Percentiles rank a stretch among this genome's conserved stretches.
Evolutionary conservation across 2,113 vertebrate species (phyloP).

Genomic region (Xerus inauris): DNA sequence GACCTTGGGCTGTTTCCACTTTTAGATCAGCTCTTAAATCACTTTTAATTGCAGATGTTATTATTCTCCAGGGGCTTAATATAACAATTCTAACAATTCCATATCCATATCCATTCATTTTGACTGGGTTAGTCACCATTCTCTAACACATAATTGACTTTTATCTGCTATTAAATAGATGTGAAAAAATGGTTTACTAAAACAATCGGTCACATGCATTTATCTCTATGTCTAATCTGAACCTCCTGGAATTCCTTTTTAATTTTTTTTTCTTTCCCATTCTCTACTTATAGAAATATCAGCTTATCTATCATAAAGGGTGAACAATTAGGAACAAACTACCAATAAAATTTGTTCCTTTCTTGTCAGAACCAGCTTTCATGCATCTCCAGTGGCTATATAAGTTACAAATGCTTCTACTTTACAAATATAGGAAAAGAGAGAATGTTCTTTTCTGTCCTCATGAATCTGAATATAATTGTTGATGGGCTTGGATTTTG

Average conservation of each 20-base stretch:
- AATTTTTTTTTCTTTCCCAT: no score
- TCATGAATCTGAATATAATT: not conserved
- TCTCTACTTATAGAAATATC: not conserved
- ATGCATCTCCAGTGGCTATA: not conserved
- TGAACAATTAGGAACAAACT: not conserved
- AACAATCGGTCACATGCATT: constrained; percentile 14
- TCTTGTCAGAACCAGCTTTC: not conserved
- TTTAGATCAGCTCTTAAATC: constrained; percentile 57
- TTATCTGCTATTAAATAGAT: constrained; percentile 25
- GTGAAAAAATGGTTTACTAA: constrained; percentile 45
- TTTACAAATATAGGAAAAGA: not conserved
- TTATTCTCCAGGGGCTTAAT: constrained; percentile 15
- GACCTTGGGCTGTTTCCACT: constrained; percentile 47
- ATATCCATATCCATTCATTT: not conserved
- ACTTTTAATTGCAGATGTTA: constrained; percentile 60
- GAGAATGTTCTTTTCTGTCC: not conserved
- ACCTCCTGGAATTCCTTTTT: not conserved
- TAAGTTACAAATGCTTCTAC: not conserved
- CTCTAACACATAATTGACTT: constrained; percentile 50
- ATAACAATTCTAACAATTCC: constrained; percentile 21
- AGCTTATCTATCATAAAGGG: not conserved
- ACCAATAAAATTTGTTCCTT: not conserved
- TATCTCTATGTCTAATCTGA: not conserved
- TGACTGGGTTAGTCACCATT: not conserved
- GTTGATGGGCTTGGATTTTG: not conserved